Evolutionary conservation across 2,113 vertebrate species (phyloP), one percentile per base, ranked within the genome.

Genomic region (Sorex araneus): DNA sequence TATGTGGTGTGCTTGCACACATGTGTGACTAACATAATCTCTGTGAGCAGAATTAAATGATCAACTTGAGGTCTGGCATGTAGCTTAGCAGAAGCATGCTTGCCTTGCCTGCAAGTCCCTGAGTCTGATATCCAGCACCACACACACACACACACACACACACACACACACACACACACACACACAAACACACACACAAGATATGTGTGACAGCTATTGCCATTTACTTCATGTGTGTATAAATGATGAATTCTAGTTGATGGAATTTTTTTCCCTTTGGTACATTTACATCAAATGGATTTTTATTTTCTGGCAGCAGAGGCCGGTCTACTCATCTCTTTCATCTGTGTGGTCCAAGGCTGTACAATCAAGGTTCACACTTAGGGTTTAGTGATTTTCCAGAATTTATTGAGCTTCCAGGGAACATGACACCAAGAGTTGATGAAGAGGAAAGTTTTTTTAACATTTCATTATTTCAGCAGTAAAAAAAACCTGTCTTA

Each of bases 31-130:
- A 94, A 93, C 71, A 93, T 88, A 66, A 85, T 89, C 74, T 93
- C 90, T 92, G 60, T 74, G 90, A 97, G 0, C 30, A 94, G 79
- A 95, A 54, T 75, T 86, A 89, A 96, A 70, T 81, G 84, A 92
- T 82, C 93, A 89, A 83, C 8, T 60, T 21, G 18, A 21, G 57
- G 6, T 7, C 57, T 60, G 57, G 57, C 15, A 60, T 60, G 13
- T 23, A 60, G 57, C 57, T 60, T 23, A 60, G 57, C 21, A 60
- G 57, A 60, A 60, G 57, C 18, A 7, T 60, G 47, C 57, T 60
- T 60, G 57, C 57, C 21, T 60, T 60, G 19, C 57, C 6, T 60
- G 57, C 21, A 23, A 60, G 18, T 7, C 18, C 3, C 57, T 60
- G 21, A 7, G 18, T 60, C 57, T 60, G 57, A 60, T 60, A 54